Evolutionary conservation across 1,140 invertebrate genomes (phyloP).

Genomic region (Hydropsyche tenuis): DNA sequence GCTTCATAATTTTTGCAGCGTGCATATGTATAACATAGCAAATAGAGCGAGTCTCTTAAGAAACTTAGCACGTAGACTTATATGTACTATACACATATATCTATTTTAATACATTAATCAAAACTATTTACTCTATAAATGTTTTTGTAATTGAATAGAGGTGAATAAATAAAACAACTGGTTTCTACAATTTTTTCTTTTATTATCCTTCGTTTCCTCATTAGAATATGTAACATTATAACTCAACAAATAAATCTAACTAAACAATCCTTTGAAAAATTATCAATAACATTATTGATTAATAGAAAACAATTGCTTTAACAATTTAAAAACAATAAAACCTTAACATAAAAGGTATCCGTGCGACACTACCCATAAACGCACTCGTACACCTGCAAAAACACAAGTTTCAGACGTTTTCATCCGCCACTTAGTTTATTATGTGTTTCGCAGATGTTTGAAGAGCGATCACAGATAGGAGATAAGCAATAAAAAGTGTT

Average conservation of each 20-base stretch:
- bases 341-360: too few species aligned
- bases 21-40: constrained; percentile 27
- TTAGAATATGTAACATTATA: too few species aligned
- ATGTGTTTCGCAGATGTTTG: constrained; percentile 14
- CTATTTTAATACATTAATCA: constrained; percentile 49
- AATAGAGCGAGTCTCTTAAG: background rate
- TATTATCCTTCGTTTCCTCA: too few species aligned
- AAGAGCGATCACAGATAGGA: background rate
- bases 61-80: constrained; percentile 39
- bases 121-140: constrained; percentile 44
- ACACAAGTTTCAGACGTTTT: background rate
- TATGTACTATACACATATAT: constrained; percentile 34
- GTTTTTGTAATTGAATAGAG: constrained; percentile 46
- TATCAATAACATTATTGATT: too few species aligned
- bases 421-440: background rate
- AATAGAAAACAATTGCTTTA: too few species aligned
- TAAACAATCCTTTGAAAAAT: too few species aligned
- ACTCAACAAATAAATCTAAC: too few species aligned
- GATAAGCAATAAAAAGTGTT: constrained; percentile 8
- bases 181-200: background rate
- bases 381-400: too few species aligned
- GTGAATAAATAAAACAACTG: constrained; percentile 39
- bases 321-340: too few species aligned
- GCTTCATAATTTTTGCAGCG: constrained; percentile 34
- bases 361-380: too few species aligned